Conservation (phyloP, 2,888 invertebrate species). For the Mystacides longicornis region DNA sequence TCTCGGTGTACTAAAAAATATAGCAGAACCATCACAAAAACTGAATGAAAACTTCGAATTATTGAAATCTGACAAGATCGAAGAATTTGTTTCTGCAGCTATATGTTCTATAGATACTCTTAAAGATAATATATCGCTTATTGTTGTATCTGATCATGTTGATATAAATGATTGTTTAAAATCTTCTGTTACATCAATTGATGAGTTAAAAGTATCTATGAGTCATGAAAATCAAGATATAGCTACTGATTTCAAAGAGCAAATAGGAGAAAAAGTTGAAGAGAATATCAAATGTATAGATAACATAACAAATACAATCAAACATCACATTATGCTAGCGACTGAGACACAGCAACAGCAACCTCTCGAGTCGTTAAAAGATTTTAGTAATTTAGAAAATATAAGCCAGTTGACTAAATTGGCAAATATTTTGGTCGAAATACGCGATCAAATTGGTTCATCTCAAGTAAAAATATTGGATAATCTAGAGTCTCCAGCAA, state of each 20-base stretch:
- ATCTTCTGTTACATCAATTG: constrained; percentile 5
- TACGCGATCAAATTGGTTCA: constrained; percentile 20
- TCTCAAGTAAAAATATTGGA: constrained; percentile 9
- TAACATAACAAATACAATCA: constrained; percentile 18
- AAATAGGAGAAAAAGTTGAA: background rate
- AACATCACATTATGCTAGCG: constrained; percentile 7
- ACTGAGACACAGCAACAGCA: background rate
- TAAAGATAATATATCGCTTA: constrained; percentile 31
- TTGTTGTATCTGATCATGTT: background rate
- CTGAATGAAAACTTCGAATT: constrained; percentile 39
- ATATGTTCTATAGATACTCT: constrained; percentile 35
- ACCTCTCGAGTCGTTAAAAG: background rate
- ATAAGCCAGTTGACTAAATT: constrained; percentile 14
- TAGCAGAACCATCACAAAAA: constrained; percentile 46
- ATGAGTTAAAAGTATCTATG: constrained; percentile 3
- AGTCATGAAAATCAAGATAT: background rate
- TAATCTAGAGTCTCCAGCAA: constrained; percentile 6
- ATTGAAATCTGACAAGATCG: constrained; percentile 36
- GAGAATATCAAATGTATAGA: background rate
- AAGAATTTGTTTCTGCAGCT: constrained; percentile 35
- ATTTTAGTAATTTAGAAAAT: constrained; percentile 14
- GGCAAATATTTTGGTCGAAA: constrained; percentile 21
- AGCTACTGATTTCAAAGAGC: background rate
- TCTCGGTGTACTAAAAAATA: constrained; percentile 41
- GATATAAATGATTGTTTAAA: constrained; percentile 9